Evolutionary conservation across 2,113 vertebrate species (phyloP), one percentile per base, ranked within the genome.

Genomic region (Ursus arctos): DNA sequence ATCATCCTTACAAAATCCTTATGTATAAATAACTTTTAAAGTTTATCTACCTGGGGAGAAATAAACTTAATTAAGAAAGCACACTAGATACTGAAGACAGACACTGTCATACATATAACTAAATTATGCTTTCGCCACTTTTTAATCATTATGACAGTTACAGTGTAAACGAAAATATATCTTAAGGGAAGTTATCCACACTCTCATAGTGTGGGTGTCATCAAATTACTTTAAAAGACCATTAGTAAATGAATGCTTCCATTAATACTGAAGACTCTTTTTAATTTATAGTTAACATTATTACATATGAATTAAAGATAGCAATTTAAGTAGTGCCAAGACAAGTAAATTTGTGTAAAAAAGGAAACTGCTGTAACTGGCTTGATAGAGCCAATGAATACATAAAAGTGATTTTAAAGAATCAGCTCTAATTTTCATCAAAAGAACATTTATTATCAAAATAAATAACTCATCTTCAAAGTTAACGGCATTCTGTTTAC

Each of bases 391-490:
- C 24, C 61, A 92, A 7, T 24, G 51, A 10, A 80, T 36, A 79
- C 5, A 47, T 69, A 83, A 67, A 59, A 65, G 28, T 76, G 26
- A 94, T 43, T 94, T 36, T 95, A 71, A 94, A 93, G 16, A 95
- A 84, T 88, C 13, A 77, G 19, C 57, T 91, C 31, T 80, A 83
- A 93, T 47, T 74, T 84, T 94, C 49, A 87, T 55, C 36, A 57
- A 92, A 83, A 86, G 55, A 84, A 95, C 94, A 94, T 71, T 94
- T 7, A 74, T 18, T 49, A 91, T 13, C 49, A 89, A 98, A 92
- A 69, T 36, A 93, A 89, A 12, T 18, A 94, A 69, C 24, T 89
- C 71, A 88, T 47, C 18, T 95, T 90, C n/a, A 91, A 81, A 88
- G 77, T 61, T 65, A 97, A 67, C 13, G 59, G 13, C 47, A 91